Evolutionary conservation across 2,797 vertebrate genomes (phyloP).

Genomic region (Melanogrammus aeglefinus): DNA sequence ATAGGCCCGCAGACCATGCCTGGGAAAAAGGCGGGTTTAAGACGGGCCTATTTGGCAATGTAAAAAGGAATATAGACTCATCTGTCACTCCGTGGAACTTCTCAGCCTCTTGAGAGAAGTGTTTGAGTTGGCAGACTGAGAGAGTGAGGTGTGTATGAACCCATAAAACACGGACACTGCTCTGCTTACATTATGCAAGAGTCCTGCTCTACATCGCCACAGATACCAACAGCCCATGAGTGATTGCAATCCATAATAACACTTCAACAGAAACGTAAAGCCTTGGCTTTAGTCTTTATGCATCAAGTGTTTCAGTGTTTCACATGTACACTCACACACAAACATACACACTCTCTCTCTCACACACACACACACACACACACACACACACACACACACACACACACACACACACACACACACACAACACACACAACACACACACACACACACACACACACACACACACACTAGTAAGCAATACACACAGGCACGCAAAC

Average conservation of each 20-base stretch:
- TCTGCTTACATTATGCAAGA: constrained; percentile 4
- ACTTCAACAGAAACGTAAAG: constrained; percentile 14
- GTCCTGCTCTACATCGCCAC: constrained; percentile 28
- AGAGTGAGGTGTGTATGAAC: constrained; percentile 26
- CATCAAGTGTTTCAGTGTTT: not conserved
- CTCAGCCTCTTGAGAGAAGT: constrained; percentile 17
- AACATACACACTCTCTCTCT: too few relatives aligned
- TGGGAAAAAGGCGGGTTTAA: too few relatives aligned
- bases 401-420: not conserved
- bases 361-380: not conserved
- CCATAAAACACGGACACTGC: constrained; percentile 38
- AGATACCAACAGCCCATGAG: constrained; percentile 23
- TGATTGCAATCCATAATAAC: constrained; percentile 16
- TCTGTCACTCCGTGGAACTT: constrained; percentile 2
- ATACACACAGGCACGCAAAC: not conserved
- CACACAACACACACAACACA: not conserved
- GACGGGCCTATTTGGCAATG: too few relatives aligned
- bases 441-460: not conserved
- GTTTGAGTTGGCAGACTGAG: constrained; percentile 11
- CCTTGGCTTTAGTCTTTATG: not conserved
- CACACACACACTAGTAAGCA: not conserved
- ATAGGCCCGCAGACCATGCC: too few relatives aligned
- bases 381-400: not conserved
- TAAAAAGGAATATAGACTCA: not conserved
- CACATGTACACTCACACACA: too few relatives aligned